Percentiles rank a stretch among this genome's conserved stretches.
Evolutionary conservation across 2,113 vertebrate genomes (phyloP).

Genomic region (Microtus oregoni): DNA sequence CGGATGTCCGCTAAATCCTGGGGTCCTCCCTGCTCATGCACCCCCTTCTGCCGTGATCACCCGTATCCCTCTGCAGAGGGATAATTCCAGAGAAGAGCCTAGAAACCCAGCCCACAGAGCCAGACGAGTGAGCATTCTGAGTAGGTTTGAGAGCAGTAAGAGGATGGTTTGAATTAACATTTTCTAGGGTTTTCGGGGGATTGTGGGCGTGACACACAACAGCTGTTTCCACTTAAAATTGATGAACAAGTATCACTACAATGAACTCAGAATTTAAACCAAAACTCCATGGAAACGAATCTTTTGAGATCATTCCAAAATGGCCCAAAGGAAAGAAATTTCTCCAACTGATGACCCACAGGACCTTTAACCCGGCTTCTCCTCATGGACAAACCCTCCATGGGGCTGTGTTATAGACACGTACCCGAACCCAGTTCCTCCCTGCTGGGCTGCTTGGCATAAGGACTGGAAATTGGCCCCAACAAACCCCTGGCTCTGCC

Average conservation of each 20-base stretch:
- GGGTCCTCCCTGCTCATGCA: neutral
- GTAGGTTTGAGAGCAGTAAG: neutral
- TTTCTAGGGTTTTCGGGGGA: slow-evolving; percentile 29
- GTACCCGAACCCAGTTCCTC: neutral
- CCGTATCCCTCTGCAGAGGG: neutral
- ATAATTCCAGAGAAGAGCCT: neutral
- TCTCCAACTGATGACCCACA: slow-evolving; percentile 24
- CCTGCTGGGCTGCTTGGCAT: neutral
- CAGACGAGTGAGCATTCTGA: neutral
- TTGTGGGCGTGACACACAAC: slow-evolving; percentile 52
- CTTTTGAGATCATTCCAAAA: slow-evolving; percentile 47
- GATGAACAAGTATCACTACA: slow-evolving; percentile 71
- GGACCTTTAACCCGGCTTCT: neutral
- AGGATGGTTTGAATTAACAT: slow-evolving; percentile 63
- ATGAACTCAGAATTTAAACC: slow-evolving; percentile 75
- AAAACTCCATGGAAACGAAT: slow-evolving; percentile 64
- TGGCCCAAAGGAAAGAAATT: slow-evolving; percentile 18
- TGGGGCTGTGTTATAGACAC: neutral
- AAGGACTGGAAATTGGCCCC: neutral
- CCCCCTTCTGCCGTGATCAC: neutral
- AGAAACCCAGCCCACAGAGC: neutral
- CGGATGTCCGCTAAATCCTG: neutral
- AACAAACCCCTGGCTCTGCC: neutral
- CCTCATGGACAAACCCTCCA: neutral
- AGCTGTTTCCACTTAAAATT: slow-evolving; percentile 79